phyloP scores from a whole-genome alignment of 2,113 vertebrate genomes.

The Atractosteus spatula region DNA sequence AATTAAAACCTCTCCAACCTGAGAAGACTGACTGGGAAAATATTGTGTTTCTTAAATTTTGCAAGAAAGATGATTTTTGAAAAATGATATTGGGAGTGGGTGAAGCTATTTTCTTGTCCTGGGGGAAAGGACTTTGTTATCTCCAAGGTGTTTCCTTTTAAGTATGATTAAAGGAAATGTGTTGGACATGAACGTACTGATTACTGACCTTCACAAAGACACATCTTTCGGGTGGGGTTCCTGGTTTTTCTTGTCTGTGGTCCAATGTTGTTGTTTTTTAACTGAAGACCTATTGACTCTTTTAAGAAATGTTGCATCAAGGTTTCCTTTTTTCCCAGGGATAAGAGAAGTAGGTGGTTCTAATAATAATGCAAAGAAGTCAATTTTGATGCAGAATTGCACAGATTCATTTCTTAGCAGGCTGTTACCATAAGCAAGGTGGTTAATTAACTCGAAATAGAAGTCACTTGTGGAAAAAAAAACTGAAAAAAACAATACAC shows the following conservation, averaged over 20 bases:
- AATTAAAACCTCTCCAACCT: background rate
- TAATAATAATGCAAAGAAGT: too few species aligned
- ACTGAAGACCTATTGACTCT: background rate
- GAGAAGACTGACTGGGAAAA: background rate
- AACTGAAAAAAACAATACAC: too few species aligned
- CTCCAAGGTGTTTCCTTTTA: conserved; percentile 70
- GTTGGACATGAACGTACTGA: conserved; percentile 50
- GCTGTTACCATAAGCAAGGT: too few species aligned
- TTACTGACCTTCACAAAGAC: conserved; percentile 46
- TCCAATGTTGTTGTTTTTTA: background rate
- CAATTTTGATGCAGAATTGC: too few species aligned
- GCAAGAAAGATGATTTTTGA: background rate
- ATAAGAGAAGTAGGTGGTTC: background rate
- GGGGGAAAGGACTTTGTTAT: conserved; percentile 47
- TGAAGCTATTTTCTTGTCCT: conserved; percentile 38
- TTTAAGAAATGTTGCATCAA: background rate
- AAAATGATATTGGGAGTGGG: conserved; percentile 34
- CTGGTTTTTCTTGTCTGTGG: background rate
- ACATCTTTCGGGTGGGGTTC: conserved; percentile 43
- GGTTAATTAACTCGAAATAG: too few species aligned
- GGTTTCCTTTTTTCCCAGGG: background rate
- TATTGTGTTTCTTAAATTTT: background rate
- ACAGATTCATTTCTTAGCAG: too few species aligned
- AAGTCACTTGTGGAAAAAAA: too few species aligned
- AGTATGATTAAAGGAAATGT: conserved; percentile 55